Evolutionary conservation across 2,113 vertebrate genomes (phyloP).

Genomic region (Cariama cristata): DNA sequence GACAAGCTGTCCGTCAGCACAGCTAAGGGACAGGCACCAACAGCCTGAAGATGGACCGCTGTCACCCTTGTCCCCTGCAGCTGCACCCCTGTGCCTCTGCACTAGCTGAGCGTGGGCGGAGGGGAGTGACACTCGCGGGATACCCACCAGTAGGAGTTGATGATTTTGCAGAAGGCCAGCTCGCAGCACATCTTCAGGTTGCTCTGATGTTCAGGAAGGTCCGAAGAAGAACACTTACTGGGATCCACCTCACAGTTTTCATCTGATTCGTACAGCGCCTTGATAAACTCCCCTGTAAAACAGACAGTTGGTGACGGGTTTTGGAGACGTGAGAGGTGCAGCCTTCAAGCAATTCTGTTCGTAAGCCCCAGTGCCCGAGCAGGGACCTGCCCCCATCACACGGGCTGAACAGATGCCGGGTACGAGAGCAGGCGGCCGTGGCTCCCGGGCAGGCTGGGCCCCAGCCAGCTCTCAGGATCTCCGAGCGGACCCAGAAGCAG

Average conservation of each 20-base stretch:
- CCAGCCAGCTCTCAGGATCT: background rate
- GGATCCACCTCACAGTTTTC: conserved; percentile 99
- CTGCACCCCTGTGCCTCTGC: accelerated
- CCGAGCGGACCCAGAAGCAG: background rate
- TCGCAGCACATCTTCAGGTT: conserved; percentile 99
- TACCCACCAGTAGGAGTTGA: conserved; percentile 97
- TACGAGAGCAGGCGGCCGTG: accelerated
- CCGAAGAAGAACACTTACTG: conserved; percentile 89
- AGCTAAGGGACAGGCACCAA: background rate
- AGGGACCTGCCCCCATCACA: background rate
- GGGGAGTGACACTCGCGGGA: accelerated
- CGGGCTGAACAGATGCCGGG: accelerated
- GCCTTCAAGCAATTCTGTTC: background rate
- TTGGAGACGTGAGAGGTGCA: background rate
- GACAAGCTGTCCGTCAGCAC: background rate
- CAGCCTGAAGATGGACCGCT: background rate
- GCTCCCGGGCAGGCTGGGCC: background rate
- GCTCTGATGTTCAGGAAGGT: conserved; percentile 94
- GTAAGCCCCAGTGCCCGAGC: background rate
- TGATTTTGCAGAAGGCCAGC: conserved; percentile 99
- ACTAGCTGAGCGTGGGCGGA: accelerated
- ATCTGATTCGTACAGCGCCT: conserved; percentile 97
- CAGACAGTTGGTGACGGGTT: background rate
- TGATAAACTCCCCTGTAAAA: conserved; percentile 94
- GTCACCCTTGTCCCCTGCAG: background rate